phyloP scores from a whole-genome alignment of 64 coral and sea anemone species.

The Montipora capricornis region DNA sequence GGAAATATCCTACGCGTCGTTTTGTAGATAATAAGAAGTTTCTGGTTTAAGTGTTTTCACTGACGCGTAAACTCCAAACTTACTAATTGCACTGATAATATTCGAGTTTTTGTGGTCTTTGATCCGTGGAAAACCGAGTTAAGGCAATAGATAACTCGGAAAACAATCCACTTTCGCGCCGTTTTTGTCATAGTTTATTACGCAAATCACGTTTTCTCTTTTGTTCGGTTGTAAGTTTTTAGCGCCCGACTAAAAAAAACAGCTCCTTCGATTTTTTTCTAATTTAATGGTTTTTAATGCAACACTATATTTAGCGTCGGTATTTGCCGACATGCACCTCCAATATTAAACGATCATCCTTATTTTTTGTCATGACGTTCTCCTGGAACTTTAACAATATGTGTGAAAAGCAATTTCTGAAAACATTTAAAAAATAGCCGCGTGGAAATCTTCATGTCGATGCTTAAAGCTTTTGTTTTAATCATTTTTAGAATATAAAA shows the following conservation, averaged over 20 bases:
- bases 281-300: neutral
- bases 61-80: neutral
- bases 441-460: no score
- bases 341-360: neutral
- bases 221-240: neutral
- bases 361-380: no score
- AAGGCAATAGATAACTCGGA: neutral
- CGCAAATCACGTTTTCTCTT: neutral
- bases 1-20: neutral
- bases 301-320: neutral
- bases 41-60: constrained; percentile 17
- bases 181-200: neutral
- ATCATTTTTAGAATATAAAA: neutral
- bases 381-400: no score
- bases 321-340: neutral
- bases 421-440: no score
- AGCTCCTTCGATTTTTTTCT: neutral
- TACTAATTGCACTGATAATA: neutral
- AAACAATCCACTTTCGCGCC: neutral
- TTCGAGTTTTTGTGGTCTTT: neutral
- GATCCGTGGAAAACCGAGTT: neutral
- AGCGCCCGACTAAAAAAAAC: neutral
- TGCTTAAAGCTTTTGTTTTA: no score
- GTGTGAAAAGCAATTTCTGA: no score
- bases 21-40: constrained; percentile 16